Evolutionary conservation across 2,888 invertebrate genomes (phyloP).

Genomic region (Calameuta filiformis): DNA sequence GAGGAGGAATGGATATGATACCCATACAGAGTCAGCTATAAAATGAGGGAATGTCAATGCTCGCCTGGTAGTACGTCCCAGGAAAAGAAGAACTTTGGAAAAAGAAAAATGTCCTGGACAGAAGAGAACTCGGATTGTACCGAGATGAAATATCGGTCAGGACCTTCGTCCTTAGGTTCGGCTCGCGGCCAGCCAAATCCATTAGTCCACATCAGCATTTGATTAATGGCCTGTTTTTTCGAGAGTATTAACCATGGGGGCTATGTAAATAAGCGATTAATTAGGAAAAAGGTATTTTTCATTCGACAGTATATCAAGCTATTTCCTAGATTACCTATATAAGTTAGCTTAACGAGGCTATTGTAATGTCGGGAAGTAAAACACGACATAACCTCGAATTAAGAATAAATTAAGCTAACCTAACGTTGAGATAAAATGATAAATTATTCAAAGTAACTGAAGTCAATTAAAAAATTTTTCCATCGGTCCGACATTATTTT

Average conservation of each 20-base stretch:
- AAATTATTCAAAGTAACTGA: background rate
- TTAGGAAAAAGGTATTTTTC: conserved; percentile 21
- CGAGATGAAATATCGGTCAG: background rate
- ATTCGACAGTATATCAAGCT: conserved; percentile 1
- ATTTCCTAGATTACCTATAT: background rate
- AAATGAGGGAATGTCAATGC: background rate
- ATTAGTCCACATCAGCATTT: conserved; percentile 23
- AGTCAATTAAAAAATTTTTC: background rate
- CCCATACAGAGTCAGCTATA: background rate
- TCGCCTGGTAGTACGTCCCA: background rate
- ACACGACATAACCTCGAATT: background rate
- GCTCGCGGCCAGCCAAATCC: background rate
- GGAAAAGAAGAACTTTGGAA: background rate
- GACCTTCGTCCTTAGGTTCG: background rate
- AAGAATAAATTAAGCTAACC: background rate
- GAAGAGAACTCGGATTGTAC: background rate
- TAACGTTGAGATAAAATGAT: background rate
- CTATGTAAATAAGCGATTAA: conserved; percentile 23
- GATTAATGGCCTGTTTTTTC: conserved; percentile 19
- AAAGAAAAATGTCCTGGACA: background rate
- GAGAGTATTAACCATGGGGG: conserved; percentile 15
- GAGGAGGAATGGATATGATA: background rate
- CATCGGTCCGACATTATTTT: background rate
- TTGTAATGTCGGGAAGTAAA: background rate
- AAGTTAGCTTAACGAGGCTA: background rate